Conservation (phyloP, 2,113 vertebrate genomes). For the Talpa occidentalis region DNA sequence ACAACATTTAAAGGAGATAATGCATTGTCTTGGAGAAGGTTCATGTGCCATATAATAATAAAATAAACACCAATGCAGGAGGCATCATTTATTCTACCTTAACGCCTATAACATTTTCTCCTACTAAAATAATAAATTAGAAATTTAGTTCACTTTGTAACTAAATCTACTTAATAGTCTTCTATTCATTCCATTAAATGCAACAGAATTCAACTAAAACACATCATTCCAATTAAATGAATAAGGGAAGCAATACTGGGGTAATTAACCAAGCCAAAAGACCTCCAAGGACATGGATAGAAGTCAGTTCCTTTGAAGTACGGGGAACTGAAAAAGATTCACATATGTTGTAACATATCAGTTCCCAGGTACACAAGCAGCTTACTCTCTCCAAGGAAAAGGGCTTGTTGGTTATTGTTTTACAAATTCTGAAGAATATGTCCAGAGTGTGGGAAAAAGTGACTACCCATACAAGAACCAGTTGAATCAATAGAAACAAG, state of each 20-base stretch:
- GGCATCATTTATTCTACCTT: not conserved
- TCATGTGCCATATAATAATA: not conserved
- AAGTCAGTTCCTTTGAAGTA: not conserved
- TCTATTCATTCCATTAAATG: not conserved
- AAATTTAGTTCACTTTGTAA: conserved; percentile 7
- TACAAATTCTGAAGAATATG: not conserved
- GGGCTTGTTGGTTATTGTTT: not conserved
- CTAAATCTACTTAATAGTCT: conserved; percentile 6
- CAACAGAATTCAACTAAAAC: not conserved
- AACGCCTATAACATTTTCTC: not conserved
- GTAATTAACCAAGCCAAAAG: not conserved
- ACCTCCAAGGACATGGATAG: not conserved
- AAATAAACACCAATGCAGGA: conserved; percentile 5
- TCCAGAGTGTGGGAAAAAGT: not conserved
- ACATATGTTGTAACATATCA: not conserved
- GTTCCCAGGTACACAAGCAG: not conserved
- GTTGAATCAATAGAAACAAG: not conserved
- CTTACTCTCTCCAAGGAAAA: not conserved
- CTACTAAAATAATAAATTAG: conserved; percentile 4
- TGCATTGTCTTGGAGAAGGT: not conserved
- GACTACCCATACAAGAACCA: not conserved
- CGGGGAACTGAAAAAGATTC: not conserved
- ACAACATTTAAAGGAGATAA: not conserved
- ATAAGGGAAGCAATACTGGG: not conserved
- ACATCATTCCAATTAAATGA: not conserved